Conservation (phyloP, 2,113 vertebrate species). For the Pithys albifrons region DNA sequence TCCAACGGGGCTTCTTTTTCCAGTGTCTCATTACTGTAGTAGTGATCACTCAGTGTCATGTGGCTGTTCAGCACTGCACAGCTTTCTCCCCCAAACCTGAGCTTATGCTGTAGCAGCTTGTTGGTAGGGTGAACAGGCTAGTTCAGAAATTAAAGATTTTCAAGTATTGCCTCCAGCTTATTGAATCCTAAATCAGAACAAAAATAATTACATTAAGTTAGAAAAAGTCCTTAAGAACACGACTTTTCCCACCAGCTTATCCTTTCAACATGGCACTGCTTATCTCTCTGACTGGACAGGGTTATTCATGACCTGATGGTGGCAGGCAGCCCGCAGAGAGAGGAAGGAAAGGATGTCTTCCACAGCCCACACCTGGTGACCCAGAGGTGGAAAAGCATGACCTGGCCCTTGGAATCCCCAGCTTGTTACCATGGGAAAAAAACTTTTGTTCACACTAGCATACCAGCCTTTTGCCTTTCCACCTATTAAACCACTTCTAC, state of each 20-base stretch:
- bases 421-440: neutral
- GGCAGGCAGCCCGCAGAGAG: neutral
- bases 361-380: neutral
- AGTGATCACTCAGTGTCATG: neutral
- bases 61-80: neutral
- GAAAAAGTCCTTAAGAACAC: neutral
- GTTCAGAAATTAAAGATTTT: neutral
- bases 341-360: neutral
- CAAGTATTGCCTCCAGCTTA: neutral
- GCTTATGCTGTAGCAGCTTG: neutral
- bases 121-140: neutral
- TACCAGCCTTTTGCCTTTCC: neutral
- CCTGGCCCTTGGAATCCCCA: neutral
- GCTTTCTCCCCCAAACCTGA: neutral
- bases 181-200: neutral
- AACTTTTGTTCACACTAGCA: neutral
- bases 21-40: neutral
- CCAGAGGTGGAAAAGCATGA: neutral
- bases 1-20: neutral
- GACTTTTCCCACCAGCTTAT: neutral
- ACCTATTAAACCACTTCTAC: neutral
- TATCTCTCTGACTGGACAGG: neutral
- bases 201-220: neutral
- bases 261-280: fast-evolving
- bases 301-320: fast-evolving